Base-by-base conservation (phyloP, 2,888 invertebrate species). In the Eupsilia transversa region DNA sequence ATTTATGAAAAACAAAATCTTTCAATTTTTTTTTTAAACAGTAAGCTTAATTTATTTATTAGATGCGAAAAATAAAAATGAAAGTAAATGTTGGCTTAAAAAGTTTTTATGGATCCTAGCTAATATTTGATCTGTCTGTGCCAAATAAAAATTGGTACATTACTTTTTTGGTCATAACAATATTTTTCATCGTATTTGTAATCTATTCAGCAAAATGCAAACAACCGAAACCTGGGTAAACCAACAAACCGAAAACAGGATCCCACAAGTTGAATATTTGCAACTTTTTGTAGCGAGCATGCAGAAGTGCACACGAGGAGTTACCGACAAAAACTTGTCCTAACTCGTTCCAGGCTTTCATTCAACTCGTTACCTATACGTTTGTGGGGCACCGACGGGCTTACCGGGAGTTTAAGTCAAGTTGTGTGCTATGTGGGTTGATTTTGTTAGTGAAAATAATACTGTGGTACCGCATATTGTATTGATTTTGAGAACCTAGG, bases 351-450 rank as follows among this genome's bases (percentile, higher is more conserved):
- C 75, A 74, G 61, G 81, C 63, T 78, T 84, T 67, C 75, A 82
- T 80, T 84, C 72, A 73, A 79, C 74, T 77, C 74, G 83, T 85
- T 85, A 72, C 74, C 70, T 81, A 75, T 74, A 78, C 59, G 57
- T 61, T 74, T 54, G 61, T 77, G 41, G 72, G 57, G 56, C 79
- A 69, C 41, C 38, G 35, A 3, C n/a, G 41, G 6, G 23, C 23
- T 61, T 57, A 72, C 64, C 4, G 43, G n/a, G 41, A 73, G 64
- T 65, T 81, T 60, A 59, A 35, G 46, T 52, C 35, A 65, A 82
- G 27, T 82, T 67, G n/a, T 35, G 9, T 46, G 46, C 23, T 23
- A 46, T 7, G 23, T 3, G 23, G 23, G 46, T 46, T 46, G 46
- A 46, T 46, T 46, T 46, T 23, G 46, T 46, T 46, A 46, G 46